Conservation (phyloP, 2,888 invertebrate genomes). For the Branchipolynoe longqiensis region DNA sequence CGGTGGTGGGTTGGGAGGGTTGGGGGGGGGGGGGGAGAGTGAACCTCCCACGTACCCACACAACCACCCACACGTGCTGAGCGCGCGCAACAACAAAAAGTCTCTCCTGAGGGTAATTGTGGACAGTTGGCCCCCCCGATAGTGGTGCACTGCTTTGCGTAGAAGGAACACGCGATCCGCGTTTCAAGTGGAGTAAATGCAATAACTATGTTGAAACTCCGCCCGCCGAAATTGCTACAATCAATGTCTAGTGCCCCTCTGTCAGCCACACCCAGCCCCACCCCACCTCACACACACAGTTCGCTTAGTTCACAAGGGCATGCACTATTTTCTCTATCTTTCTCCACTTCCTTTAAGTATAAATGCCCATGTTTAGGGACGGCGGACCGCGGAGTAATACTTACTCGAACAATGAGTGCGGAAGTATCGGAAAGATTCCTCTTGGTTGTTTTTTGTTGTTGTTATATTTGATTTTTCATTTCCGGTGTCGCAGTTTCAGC, state of each 20-base stretch:
- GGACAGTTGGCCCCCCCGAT: not conserved
- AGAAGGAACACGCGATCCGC: conserved; percentile 20
- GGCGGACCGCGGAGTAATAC: not conserved
- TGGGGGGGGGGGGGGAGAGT: no score
- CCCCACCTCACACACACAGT: no score
- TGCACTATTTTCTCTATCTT: no score
- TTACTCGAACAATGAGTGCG: conserved; percentile 12
- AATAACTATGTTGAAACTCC: conserved; percentile 35
- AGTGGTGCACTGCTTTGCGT: conserved; percentile 1
- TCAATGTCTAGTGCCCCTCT: conserved; percentile 11
- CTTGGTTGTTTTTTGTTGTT: not conserved
- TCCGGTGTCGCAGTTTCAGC: no score
- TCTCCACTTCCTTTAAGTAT: no score
- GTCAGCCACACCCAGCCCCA: no score
- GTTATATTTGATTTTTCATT: no score
- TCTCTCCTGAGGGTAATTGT: not conserved
- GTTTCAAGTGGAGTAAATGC: conserved; percentile 20
- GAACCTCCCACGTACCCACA: no score
- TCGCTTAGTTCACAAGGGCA: no score
- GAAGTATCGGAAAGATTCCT: conserved; percentile 33
- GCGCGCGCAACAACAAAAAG: not conserved
- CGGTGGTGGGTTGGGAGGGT: no score
- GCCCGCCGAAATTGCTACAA: conserved; percentile 36
- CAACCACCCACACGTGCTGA: no score
- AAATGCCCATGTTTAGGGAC: no score